Evolutionary conservation across 2,797 vertebrate genomes (phyloP), one percentile per base, ranked within the genome.

Genomic region (Zalophus californianus): DNA sequence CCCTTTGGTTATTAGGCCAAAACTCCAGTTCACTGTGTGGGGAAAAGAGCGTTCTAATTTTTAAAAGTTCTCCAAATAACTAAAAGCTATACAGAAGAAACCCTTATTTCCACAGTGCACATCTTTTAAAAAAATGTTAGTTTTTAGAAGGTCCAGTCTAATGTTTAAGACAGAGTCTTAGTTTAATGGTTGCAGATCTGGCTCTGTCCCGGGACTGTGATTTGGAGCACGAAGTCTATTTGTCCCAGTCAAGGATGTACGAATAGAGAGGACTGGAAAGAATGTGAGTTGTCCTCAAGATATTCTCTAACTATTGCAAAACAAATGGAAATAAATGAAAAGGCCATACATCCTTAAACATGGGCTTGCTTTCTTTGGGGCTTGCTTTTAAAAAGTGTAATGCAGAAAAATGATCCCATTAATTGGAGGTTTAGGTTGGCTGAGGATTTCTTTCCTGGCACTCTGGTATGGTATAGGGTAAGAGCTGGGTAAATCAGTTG

Each of bases 371-470:
- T 97, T 85, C 84, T 95, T 66, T 87, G 96, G 77, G 66, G 35
- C 68, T 35, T 85, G 48, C 83, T 96, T 90, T 94, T 94, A 44
- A 87, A 93, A 79, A 70, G 54, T 64, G 35, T 80, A 94, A 86
- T 70, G 72, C 35, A 84, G 89, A 80, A 95, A 88, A 68, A 48
- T 7, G 73, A 73, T 84, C 64, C 83, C 48, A 73, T 83, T 91
- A 84, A 84, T 90, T 80, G 66, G 73, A 64, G 88, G 79, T 97
- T 94, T 54, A 13, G 10, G n/a, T 50, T 84, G 16, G 52, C 41
- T 80, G 86, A 54, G 35, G 91, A 85, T 73, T 92, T 96, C 2
- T 86, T 94, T 96, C 70, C 88, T 97, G 83, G 58, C 84, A 13
- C 52, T 29, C 44, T 41, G 44, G 18, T 21, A 18, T n/a, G 68